phyloP scores from a whole-genome alignment of 2,113 vertebrate species.

The Engystomops pustulosus region DNA sequence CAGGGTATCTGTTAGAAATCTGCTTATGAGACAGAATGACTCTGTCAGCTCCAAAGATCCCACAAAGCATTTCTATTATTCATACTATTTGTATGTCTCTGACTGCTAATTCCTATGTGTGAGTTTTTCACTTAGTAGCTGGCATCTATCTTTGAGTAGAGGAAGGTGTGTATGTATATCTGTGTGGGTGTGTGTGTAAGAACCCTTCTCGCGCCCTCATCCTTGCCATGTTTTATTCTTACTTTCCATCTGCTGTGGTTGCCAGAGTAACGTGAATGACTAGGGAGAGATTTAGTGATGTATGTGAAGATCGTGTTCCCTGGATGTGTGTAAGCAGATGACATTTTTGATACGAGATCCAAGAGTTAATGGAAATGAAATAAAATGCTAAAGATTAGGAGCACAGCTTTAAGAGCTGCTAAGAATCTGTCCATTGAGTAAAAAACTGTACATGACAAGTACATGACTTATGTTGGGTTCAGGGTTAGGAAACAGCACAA shows the following conservation, averaged over 20 bases:
- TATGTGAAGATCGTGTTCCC: background rate
- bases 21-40: constrained; percentile 2
- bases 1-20: background rate
- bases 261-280: constrained; percentile 51
- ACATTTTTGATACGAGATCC: background rate
- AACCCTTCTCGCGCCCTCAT: background rate
- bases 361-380: background rate
- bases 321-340: background rate
- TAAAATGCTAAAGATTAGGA: background rate
- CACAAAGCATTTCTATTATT: constrained; percentile 1
- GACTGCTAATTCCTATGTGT: background rate
- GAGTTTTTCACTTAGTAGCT: background rate
- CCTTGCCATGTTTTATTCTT: constrained; percentile 27
- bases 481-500: too few relatives aligned
- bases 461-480: too few relatives aligned
- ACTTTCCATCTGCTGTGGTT: constrained; percentile 35
- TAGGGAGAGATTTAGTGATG: constrained; percentile 22
- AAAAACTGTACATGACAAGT: too few relatives aligned
- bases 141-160: background rate
- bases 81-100: background rate
- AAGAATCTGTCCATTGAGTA: too few relatives aligned
- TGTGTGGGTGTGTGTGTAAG: constrained; percentile 24
- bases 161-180: background rate
- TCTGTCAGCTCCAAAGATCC: background rate
- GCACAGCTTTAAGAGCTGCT: background rate